Base-by-base conservation (phyloP, 2,888 invertebrate genomes). In the Amaurobius ferox region DNA sequence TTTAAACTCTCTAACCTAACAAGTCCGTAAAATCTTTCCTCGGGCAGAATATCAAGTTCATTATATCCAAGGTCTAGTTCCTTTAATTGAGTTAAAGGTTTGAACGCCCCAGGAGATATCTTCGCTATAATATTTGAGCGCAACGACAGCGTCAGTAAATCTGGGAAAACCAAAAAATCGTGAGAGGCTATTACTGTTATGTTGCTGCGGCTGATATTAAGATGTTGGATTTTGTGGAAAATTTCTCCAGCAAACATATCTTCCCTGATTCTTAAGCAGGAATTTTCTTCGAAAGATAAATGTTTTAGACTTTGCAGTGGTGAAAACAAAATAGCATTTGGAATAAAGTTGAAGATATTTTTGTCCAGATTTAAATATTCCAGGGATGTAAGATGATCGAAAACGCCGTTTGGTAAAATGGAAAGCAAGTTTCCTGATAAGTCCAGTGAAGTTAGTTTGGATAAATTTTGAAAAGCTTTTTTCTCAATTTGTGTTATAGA, bases 1-100 rank as follows among this genome's bases (percentile, higher is more conserved):
- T 97, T 97, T 2, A 97, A 92, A 92, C 94, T 95, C 13, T 93
- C 94, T 0, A 96, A 92, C 2, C 94, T 94, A 0, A 95, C 95
- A 19, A 90, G 61, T n/a, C 90, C 90, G 64, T 86, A 88, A 32
- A 90, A 88, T 19, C 90, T 79, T 81, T 90, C 90, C 61, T 89
- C 89, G 5, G 90, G 90, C 35, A 90, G 68, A 26, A 89, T 88
- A 40, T 90, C 90, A 30, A 90, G 66, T 76, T 89, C 88, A 68
- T 90, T 88, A 67, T 83, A 72, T 32, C 88, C 79, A 30, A 89
- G 78, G 71, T 89, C 89, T 23, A 89, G 70, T 19, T 35, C 48
- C 0, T 73, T 29, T 2, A 89, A 73, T 11, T 39, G 55, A 19
- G 35, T 74, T 29, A 89, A 70, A 3, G 89, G 88, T 26, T 89